Percentiles rank a stretch among this genome's conserved stretches.
Conservation (phyloP, 2,113 vertebrate genomes). For the Bufo gargarizans region DNA sequence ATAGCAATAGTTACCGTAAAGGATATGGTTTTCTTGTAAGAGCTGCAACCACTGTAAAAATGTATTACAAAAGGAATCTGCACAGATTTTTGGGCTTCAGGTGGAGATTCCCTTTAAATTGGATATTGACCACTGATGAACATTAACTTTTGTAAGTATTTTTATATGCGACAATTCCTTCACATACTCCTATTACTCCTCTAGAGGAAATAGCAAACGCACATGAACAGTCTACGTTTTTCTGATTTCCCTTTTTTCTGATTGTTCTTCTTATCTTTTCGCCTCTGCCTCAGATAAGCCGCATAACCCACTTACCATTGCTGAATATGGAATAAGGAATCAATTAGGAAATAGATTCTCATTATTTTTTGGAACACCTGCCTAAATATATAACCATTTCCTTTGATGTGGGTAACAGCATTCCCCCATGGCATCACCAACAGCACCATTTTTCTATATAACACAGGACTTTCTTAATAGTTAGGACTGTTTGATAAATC, state of each 20-base stretch:
- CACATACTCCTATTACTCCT: too few relatives aligned
- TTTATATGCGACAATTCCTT: too few relatives aligned
- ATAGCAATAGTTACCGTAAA: too few relatives aligned
- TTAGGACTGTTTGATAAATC: slow-evolving; percentile 42
- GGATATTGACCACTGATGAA: too few relatives aligned
- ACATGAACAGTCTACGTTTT: too few relatives aligned
- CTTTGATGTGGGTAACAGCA: background rate
- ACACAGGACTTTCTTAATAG: slow-evolving; percentile 31
- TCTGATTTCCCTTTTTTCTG: background rate
- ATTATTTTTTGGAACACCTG: slow-evolving; percentile 30
- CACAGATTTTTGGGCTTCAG: too few relatives aligned
- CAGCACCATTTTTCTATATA: background rate
- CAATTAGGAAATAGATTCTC: background rate
- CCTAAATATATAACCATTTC: slow-evolving; percentile 8
- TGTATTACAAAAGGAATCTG: too few relatives aligned
- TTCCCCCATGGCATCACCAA: background rate
- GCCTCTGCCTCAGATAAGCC: background rate
- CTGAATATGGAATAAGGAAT: background rate
- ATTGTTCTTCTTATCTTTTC: background rate
- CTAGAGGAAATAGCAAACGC: too few relatives aligned
- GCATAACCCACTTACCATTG: background rate
- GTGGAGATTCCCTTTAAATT: too few relatives aligned
- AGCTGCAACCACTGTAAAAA: too few relatives aligned
- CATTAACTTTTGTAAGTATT: too few relatives aligned
- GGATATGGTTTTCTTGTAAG: too few relatives aligned